Evolutionary conservation across 1,140 invertebrate species (phyloP).

Genomic region (Dreissena rostriformis): DNA sequence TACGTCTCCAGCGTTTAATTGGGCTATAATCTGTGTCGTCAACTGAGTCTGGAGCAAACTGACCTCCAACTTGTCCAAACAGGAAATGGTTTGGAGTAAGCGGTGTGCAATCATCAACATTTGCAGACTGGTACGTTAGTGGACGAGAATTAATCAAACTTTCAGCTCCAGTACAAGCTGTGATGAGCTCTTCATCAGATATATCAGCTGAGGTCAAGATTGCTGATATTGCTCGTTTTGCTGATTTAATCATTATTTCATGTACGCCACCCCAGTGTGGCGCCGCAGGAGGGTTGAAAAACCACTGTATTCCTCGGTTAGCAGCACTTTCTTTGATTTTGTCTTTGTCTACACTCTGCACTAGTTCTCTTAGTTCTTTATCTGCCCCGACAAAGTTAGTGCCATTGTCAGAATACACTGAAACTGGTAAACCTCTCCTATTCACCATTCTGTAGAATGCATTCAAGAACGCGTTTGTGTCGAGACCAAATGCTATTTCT

Average conservation of each 20-base stretch:
- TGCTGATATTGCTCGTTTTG: conserved; percentile 65
- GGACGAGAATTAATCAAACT: conserved; percentile 39
- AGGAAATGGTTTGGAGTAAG: conserved; percentile 39
- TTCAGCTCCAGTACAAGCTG: conserved; percentile 40
- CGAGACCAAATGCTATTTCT: conserved; percentile 7
- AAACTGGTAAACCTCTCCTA: conserved; percentile 1
- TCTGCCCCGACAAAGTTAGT: conserved; percentile 30
- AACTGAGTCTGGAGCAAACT: conserved; percentile 37
- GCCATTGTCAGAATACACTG: conserved; percentile 23
- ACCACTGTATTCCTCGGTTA: conserved; percentile 75
- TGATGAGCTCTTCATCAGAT: conserved; percentile 41
- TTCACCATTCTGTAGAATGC: conserved; percentile 21
- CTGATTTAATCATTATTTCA: conserved; percentile 77
- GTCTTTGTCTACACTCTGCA: conserved; percentile 15
- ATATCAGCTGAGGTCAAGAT: conserved; percentile 29
- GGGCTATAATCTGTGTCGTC: conserved; percentile 4
- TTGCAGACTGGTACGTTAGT: conserved; percentile 37
- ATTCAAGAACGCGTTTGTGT: conserved; percentile 25
- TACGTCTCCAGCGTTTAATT: neutral
- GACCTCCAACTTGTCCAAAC: conserved; percentile 29
- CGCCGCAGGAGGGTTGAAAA: conserved; percentile 79
- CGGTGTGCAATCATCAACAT: conserved; percentile 3
- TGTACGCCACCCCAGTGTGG: conserved; percentile 81
- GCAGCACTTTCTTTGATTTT: conserved; percentile 16
- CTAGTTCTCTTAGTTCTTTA: conserved; percentile 23